Percentiles rank a stretch among this genome's conserved stretches.
phyloP scores from a whole-genome alignment of 2,797 vertebrate species.

The Oreochromis mossambicus region DNA sequence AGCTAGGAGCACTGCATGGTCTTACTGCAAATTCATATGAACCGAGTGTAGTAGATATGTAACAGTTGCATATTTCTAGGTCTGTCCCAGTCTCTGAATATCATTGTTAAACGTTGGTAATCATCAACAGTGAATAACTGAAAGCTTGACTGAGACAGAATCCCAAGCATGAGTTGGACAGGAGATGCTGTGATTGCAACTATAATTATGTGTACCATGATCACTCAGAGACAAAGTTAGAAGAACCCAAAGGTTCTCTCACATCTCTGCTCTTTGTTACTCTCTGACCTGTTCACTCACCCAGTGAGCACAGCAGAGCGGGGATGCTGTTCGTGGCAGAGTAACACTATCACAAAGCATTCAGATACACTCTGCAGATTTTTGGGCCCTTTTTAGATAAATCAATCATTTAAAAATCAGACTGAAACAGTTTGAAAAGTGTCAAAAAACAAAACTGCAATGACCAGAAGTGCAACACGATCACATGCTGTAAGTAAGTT shows the following conservation, averaged over 20 bases:
- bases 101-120: background rate
- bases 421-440: background rate
- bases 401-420: too few species aligned
- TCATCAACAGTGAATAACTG: background rate
- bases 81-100: background rate
- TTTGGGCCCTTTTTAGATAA: too few species aligned
- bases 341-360: background rate
- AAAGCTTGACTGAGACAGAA: background rate
- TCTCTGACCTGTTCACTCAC: background rate
- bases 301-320: background rate
- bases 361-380: background rate
- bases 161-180: background rate
- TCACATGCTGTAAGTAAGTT: background rate
- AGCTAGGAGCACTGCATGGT: background rate
- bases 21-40: background rate
- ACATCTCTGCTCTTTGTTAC: background rate
- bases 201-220: background rate
- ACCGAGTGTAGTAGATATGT: background rate
- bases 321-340: background rate
- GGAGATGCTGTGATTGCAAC: background rate
- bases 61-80: background rate
- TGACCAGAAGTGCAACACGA: rapidly evolving
- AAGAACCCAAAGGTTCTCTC: background rate
- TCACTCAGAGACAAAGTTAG: background rate
- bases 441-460: background rate